phyloP scores from a whole-genome alignment of 2,888 invertebrate species.

The Trachelus stipa region DNA sequence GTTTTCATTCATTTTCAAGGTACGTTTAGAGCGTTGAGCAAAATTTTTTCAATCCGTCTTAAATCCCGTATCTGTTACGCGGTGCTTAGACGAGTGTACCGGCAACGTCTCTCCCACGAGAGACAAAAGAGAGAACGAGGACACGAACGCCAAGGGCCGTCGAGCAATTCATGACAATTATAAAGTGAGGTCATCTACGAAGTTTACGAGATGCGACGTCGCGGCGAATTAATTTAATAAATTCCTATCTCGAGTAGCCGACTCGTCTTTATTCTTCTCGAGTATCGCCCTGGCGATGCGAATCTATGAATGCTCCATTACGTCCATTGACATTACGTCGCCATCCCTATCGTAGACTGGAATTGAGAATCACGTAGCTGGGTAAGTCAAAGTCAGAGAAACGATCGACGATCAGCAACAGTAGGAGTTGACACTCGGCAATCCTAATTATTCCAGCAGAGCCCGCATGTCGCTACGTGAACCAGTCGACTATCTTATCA shows the following conservation, averaged over 20 bases:
- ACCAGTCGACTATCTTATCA: conserved; percentile 51
- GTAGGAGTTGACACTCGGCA: not conserved
- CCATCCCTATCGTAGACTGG: not conserved
- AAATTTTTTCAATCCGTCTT: not conserved
- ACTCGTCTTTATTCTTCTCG: not conserved
- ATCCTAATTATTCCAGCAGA: conserved; percentile 26
- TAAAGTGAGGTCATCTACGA: conserved; percentile 66
- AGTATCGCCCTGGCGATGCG: not conserved
- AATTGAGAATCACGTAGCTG: not conserved
- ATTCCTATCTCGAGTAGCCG: conserved; percentile 49
- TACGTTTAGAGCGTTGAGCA: not conserved
- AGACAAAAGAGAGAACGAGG: not conserved
- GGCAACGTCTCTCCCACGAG: not conserved
- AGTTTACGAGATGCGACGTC: conserved; percentile 65
- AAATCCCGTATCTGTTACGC: not conserved
- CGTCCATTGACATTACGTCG: not conserved
- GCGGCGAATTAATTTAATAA: conserved; percentile 66
- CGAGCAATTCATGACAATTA: conserved; percentile 60
- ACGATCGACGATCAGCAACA: not conserved
- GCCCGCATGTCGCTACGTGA: conserved; percentile 40
- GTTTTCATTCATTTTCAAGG: not conserved
- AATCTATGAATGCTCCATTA: not conserved
- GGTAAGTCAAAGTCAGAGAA: not conserved
- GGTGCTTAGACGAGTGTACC: not conserved
- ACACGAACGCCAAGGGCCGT: conserved; percentile 4